Base-by-base conservation (phyloP, 2,113 vertebrate genomes). In the Aythya baeri region DNA sequence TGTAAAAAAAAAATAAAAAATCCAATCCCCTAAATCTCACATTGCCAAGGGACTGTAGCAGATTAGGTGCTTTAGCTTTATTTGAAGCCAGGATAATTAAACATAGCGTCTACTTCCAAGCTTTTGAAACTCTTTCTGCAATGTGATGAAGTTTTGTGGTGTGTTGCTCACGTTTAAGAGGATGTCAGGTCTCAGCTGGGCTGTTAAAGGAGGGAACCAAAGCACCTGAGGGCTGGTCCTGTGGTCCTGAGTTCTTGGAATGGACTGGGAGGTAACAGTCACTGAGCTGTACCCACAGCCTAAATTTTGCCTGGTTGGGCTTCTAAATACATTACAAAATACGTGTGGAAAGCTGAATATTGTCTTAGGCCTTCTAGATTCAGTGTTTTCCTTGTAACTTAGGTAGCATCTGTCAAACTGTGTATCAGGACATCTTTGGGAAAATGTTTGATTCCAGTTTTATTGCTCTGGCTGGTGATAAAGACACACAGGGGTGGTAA, bases 361-460 rank as follows among this genome's bases (percentile, higher is more conserved):
- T 54, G 17, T 72, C 17, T 88, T 41, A 20, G 61, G 43, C 10
- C 3, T 46, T 31, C 13, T 2, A 61, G 15, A 22, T 49, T 78
- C 55, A 49, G 15, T 63, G 12, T 7, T 75, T 84, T 75, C 25
- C 27, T 8, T 38, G 9, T 67, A 46, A 61, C 50, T 75, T 9
- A 65, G 57, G 32, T 13, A 26, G 3, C 13, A 54, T 46, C 49
- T 76, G 27, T 34, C 21, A 91, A 65, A 32, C 26, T 22, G 43
- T 1, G 0, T 44, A 22, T 70, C 55, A 85, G 75, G 57, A 26
- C n/a, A 21, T 27, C 0, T 18, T 20, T 62, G 50, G 17, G 68
- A 87, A 68, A 17, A 10, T 0, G 1, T 57, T 86, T 78, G 71
- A 43, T 89, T 72, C 13, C 9, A 20, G 46, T 65, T 87, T 49